Percentiles rank a stretch among this genome's conserved stretches.
Evolutionary conservation across 2,888 invertebrate species (phyloP).

Genomic region (Tanytarsus gracilentus): DNA sequence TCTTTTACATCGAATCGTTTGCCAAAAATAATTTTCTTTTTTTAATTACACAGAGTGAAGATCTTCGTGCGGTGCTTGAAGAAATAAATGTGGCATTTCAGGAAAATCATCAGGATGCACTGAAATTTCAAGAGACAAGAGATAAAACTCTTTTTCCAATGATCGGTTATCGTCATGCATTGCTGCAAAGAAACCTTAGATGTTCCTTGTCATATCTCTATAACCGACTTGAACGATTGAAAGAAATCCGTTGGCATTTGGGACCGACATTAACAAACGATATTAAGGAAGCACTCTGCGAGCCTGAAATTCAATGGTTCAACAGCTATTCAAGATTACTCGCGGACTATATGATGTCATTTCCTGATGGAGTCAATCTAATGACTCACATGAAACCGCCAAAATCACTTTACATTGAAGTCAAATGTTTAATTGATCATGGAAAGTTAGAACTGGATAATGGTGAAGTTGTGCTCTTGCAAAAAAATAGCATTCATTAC

Average conservation of each 20-base stretch:
- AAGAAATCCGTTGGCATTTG: slow-evolving; percentile 90
- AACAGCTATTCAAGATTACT: slow-evolving; percentile 76
- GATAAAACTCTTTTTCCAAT: slow-evolving; percentile 59
- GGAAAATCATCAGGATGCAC: slow-evolving; percentile 75
- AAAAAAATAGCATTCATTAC: slow-evolving; percentile 85
- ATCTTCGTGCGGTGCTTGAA: slow-evolving; percentile 70
- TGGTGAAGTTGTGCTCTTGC: slow-evolving; percentile 80
- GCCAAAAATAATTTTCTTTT: background rate
- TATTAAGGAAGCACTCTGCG: slow-evolving; percentile 67
- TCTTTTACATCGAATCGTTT: background rate
- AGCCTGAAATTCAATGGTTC: slow-evolving; percentile 81
- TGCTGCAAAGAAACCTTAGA: slow-evolving; percentile 78
- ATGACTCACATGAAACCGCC: slow-evolving; percentile 84
- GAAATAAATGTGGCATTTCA: slow-evolving; percentile 79
- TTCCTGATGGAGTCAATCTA: slow-evolving; percentile 78
- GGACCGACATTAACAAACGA: slow-evolving; percentile 85
- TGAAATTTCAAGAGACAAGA: slow-evolving; percentile 45
- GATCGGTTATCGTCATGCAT: slow-evolving; percentile 75
- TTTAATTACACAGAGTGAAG: slow-evolving; percentile 56
- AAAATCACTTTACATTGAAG: slow-evolving; percentile 85
- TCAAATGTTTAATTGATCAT: slow-evolving; percentile 79
- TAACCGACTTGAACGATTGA: slow-evolving; percentile 69
- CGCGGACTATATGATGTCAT: slow-evolving; percentile 80
- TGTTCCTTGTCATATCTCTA: slow-evolving; percentile 78
- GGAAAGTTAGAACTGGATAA: slow-evolving; percentile 90